A percentile compares a stretch with the other conserved stretches of the same genome.
Conservation (phyloP, 2,888 invertebrate genomes). For the Sisyra nigra region DNA sequence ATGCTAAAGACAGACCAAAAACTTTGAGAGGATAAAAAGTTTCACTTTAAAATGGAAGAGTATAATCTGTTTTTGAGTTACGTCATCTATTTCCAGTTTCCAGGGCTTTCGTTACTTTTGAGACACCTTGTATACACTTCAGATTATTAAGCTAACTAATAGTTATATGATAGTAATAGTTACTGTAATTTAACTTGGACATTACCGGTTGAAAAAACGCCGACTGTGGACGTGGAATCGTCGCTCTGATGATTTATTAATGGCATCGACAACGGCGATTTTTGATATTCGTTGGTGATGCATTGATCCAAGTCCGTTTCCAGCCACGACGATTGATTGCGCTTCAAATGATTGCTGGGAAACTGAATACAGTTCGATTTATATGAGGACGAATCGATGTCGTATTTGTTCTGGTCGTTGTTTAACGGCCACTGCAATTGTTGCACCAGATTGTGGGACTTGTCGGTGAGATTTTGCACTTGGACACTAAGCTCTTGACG, state of each 20-base stretch:
- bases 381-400: neutral
- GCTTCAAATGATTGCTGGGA: conserved; percentile 21
- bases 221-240: conserved; percentile 4
- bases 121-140: no score
- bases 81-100: no score
- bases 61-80: no score
- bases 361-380: no score
- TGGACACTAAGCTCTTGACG: conserved; percentile 74
- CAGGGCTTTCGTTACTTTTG: no score
- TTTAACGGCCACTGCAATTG: conserved; percentile 28
- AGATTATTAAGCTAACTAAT: no score
- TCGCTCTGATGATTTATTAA: conserved; percentile 4
- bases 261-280: conserved; percentile 51
- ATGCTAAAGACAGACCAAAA: no score
- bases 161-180: no score
- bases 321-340: conserved; percentile 58
- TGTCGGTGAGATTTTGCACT: conserved; percentile 69
- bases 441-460: conserved; percentile 51
- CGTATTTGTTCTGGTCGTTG: neutral
- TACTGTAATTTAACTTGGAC: no score
- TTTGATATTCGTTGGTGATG: conserved; percentile 23
- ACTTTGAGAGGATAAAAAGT: no score
- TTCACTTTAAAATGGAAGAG: no score
- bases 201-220: conserved; percentile 1
- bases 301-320: conserved; percentile 70